phyloP scores from a whole-genome alignment of 2,888 invertebrate species.

The Ennomos fuscantarius region DNA sequence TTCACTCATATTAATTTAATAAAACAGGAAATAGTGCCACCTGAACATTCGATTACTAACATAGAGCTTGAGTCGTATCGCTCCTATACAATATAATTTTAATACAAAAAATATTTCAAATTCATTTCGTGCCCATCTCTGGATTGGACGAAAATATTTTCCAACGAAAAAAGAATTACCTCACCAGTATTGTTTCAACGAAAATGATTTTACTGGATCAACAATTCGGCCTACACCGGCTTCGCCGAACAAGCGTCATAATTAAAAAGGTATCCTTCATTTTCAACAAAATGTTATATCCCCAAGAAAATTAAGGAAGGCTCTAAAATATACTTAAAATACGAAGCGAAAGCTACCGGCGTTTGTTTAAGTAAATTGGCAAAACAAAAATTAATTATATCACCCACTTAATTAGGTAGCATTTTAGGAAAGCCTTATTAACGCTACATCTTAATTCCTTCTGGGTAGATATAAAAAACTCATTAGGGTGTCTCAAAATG shows the following conservation, averaged over 20 bases:
- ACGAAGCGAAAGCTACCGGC: conserved; percentile 12
- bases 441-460: conserved; percentile 16
- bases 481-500: conserved; percentile 15
- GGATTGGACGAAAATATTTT: too few relatives aligned
- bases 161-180: too few relatives aligned
- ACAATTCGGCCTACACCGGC: not conserved
- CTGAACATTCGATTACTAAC: too few relatives aligned
- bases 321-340: conserved; percentile 5
- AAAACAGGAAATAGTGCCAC: too few relatives aligned
- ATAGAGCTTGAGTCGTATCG: too few relatives aligned
- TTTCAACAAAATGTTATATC: conserved; percentile 13
- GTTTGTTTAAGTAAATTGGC: conserved; percentile 27
- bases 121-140: too few relatives aligned
- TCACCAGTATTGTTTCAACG: conserved; percentile 1
- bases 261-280: conserved; percentile 23
- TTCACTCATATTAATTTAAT: too few relatives aligned
- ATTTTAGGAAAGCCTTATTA: conserved; percentile 24
- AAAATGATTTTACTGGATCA: conserved; percentile 5
- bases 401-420: conserved; percentile 32
- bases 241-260: conserved; percentile 11
- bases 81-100: too few relatives aligned
- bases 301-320: conserved; percentile 10
- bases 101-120: too few relatives aligned
- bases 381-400: conserved; percentile 35
- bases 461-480: conserved; percentile 18